phyloP scores from a whole-genome alignment of 2,888 invertebrate species.

The Diaprepes abbreviatus region DNA sequence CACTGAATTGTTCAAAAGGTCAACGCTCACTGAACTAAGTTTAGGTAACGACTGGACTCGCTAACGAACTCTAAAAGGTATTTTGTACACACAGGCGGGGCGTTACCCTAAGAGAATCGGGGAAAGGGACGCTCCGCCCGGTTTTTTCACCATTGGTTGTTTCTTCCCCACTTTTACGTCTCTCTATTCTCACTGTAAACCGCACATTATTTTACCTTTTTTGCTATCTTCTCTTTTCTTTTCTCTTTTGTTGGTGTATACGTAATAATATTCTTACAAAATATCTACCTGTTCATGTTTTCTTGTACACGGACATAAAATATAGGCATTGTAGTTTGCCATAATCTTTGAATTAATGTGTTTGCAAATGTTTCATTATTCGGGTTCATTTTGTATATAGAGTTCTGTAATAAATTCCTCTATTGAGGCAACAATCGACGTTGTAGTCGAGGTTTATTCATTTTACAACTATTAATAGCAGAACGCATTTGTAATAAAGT shows the following conservation, averaged over 20 bases:
- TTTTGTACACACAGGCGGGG: conserved; percentile 56
- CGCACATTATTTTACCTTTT: conserved; percentile 56
- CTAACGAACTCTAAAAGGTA: conserved; percentile 54
- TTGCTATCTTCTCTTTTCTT: conserved; percentile 51
- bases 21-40: conserved; percentile 52
- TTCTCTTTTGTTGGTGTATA: conserved; percentile 51
- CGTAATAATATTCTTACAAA: conserved; percentile 57
- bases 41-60: conserved; percentile 58
- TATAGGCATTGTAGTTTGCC: conserved; percentile 45
- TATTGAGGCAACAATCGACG: conserved; percentile 26
- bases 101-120: conserved; percentile 57
- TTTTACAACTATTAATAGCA: conserved; percentile 19
- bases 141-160: conserved; percentile 64
- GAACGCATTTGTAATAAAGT: conserved; percentile 4
- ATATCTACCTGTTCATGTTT: conserved; percentile 58
- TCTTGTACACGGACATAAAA: conserved; percentile 50
- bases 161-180: conserved; percentile 56
- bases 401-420: conserved; percentile 40
- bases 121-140: conserved; percentile 56
- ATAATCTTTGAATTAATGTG: conserved; percentile 50
- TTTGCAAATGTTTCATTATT: conserved; percentile 46
- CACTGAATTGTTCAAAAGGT: conserved; percentile 17
- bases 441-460: conserved; percentile 25
- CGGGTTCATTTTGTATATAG: conserved; percentile 44
- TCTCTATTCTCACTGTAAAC: conserved; percentile 52